Evolutionary conservation across 2,113 vertebrate species (phyloP).

Genomic region (Oenanthe melanoleuca): DNA sequence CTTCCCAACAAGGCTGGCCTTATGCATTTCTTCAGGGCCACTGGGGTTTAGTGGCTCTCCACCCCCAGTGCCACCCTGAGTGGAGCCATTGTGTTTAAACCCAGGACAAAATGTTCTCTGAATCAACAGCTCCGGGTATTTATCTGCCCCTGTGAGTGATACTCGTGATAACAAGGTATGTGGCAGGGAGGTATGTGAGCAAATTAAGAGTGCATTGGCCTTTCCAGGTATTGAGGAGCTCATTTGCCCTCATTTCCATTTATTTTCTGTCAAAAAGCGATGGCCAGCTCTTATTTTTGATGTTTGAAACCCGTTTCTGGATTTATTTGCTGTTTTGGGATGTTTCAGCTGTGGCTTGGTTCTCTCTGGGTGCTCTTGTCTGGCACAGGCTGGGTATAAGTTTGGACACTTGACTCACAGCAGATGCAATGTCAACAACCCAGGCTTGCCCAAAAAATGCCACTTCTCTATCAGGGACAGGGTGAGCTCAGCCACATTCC

Average conservation of each 20-base stretch:
- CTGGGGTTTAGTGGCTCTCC: not conserved
- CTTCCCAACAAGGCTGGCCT: slow-evolving; percentile 4
- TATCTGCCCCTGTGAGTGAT: not conserved
- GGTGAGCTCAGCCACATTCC: not conserved
- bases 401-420: not conserved
- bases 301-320: not conserved
- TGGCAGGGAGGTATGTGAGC: not conserved
- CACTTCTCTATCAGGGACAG: not conserved
- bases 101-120: not conserved
- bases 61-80: slow-evolving; percentile 7
- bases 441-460: not conserved
- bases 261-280: not conserved
- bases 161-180: slow-evolving; percentile 8
- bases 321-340: not conserved
- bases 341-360: not conserved
- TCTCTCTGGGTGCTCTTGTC: not conserved
- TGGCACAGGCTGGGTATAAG: rapidly evolving
- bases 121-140: not conserved
- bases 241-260: rapidly evolving
- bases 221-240: not conserved
- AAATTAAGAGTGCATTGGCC: not conserved
- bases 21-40: not conserved
- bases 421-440: not conserved
- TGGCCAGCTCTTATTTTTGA: rapidly evolving
- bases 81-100: slow-evolving; percentile 7